These are phyloP conservation scores for Dendrolimus houi DNA, from an alignment of 2,888 invertebrate species.

Conservation along the genomic window DNA sequence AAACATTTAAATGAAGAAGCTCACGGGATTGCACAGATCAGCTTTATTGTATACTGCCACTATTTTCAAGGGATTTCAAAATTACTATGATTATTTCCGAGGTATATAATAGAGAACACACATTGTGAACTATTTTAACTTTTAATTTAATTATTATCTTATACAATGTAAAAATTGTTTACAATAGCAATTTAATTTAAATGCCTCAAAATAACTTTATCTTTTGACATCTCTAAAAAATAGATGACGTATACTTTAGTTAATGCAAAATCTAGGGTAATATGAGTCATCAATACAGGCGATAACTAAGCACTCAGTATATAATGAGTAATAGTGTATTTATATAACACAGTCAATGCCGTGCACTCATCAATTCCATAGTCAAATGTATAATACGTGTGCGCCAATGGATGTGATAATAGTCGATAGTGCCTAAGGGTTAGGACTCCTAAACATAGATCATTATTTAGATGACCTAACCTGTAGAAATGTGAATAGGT, in stretches of 20 bases:
- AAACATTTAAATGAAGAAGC: no score
- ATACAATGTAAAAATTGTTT: no score
- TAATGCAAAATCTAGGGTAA: background rate
- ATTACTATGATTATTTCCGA: no score
- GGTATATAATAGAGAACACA: no score
- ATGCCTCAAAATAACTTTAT: no score
- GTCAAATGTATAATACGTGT: background rate
- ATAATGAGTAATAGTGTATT: constrained; percentile 7
- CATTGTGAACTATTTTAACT: no score
- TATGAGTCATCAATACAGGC: background rate
- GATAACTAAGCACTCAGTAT: background rate
- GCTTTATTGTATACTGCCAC: no score
- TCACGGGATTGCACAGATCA: no score
- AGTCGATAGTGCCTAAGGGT: background rate
- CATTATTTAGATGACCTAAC: constrained; percentile 13
- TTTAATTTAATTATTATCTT: no score
- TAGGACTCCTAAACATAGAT: background rate
- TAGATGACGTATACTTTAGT: background rate
- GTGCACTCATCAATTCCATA: background rate
- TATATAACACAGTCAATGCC: constrained; percentile 3
- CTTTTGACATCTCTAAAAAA: no score
- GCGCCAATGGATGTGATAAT: background rate
- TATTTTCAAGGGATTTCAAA: no score
- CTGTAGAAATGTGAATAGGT: constrained; percentile 34
- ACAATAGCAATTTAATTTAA: no score